These are phyloP conservation scores for Ginglymostoma cirratum DNA, from an alignment of 2,113 vertebrate genomes.

Conservation along the genomic window DNA sequence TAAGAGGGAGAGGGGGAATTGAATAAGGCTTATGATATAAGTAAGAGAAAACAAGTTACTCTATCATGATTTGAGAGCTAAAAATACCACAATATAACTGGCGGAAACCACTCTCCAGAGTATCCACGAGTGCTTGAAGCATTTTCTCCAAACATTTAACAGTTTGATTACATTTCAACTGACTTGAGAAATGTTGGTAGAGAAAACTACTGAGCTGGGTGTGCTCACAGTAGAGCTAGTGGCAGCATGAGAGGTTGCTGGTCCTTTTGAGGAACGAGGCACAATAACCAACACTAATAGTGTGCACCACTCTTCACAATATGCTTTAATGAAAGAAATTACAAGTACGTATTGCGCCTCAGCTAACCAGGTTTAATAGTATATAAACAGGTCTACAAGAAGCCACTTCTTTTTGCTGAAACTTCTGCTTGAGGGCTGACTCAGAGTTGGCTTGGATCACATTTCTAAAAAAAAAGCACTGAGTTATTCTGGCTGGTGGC, in stretches of 20 bases:
- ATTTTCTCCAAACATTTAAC: background rate
- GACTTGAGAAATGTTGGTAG: background rate
- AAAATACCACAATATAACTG: background rate
- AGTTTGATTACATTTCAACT: background rate
- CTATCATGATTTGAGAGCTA: background rate
- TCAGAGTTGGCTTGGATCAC: background rate
- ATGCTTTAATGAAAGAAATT: background rate
- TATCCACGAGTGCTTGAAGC: background rate
- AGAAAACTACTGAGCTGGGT: background rate
- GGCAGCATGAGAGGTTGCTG: background rate
- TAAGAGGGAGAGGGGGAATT: too few species aligned
- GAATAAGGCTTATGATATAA: too few species aligned
- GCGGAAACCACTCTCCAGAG: background rate
- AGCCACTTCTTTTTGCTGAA: background rate
- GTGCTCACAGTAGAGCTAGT: background rate
- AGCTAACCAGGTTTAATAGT: background rate
- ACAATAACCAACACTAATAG: background rate
- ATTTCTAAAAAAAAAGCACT: background rate
- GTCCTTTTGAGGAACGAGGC: background rate
- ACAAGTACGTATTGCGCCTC: background rate
- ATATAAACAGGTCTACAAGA: background rate
- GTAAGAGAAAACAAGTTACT: background rate
- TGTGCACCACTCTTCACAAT: background rate
- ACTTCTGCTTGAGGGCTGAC: background rate
- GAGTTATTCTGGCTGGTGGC: background rate